Base-by-base conservation (phyloP, 2,113 vertebrate genomes). In the Oreochromis tanganicae region DNA sequence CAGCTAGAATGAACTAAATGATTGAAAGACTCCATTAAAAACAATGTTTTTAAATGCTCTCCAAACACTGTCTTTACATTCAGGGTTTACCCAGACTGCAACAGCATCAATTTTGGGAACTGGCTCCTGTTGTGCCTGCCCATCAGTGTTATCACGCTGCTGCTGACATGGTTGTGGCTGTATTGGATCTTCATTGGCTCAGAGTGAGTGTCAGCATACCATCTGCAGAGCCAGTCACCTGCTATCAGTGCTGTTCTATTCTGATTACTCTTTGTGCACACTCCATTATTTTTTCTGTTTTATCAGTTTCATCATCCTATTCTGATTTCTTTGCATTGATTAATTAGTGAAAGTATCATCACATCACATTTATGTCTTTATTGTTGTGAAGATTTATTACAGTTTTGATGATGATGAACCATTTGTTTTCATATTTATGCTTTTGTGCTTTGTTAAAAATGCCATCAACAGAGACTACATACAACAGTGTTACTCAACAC, bases 91-190 rank as follows among this genome's bases (percentile, higher is more conserved):
- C 97, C 98, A 54, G 7, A n/a, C 1, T 98, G 98, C 83, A 94
- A 89, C 1, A 95, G 96, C 83, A 95, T 99, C 78, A 98, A 98
- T 95, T 99, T 98, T 91, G 98, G 97, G 84, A 97, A 97, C 34
- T 99, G 98, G 98, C 97, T 99, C 85, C 9, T 97, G 21, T 46
- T 98, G 88, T 97, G 97, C 85, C 95, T 99, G 82, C 98, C 98
- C 2, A 93, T 97, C 34, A 95, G 97, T 27, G 11, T 98, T 19
- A 91, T 95, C 80, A 94, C 98, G 93, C 93, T 98, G 19, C 4
- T 98, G 34, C 92, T 98, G 13, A 97, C 97, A 34, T 99, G 98
- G 98, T 24, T 97, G 19, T 99, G 98, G 97, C 96, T 99, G 9
- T 97, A 97, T 12, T 98, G 97, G 97, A 93, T 99, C 85, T 99